Percentiles rank a stretch among this genome's conserved stretches.
Evolutionary conservation across 2,888 invertebrate genomes (phyloP).

Genomic region (Dastarcus helophoroides): DNA sequence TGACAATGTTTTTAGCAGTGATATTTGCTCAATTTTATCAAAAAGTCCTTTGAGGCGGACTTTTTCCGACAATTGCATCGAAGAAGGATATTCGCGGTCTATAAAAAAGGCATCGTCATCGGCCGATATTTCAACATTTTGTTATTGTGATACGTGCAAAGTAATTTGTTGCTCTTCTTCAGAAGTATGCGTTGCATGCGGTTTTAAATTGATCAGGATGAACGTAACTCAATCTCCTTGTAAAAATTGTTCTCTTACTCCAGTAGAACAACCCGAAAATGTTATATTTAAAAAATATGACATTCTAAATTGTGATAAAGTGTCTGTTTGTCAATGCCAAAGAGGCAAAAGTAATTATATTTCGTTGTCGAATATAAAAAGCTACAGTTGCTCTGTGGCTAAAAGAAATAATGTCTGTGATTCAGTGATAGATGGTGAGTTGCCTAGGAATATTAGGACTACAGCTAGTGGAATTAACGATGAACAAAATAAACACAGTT

Average conservation of each 20-base stretch:
- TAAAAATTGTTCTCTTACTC: conserved; percentile 33
- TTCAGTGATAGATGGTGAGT: conserved; percentile 24
- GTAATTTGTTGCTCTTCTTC: conserved; percentile 17
- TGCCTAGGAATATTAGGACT: conserved; percentile 30
- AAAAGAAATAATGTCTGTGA: conserved; percentile 27
- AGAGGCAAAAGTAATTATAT: conserved; percentile 26
- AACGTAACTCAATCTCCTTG: conserved; percentile 32
- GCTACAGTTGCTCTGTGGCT: conserved; percentile 33
- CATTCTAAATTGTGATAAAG: conserved; percentile 25
- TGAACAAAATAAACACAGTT: conserved; percentile 22
- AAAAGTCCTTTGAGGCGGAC: too few species aligned
- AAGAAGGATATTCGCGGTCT: too few species aligned
- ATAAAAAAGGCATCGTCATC: too few species aligned
- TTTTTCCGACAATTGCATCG: too few species aligned
- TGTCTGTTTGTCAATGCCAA: conserved; percentile 28
- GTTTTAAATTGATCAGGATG: conserved; percentile 28
- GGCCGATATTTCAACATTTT: too few species aligned
- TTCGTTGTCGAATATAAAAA: conserved; percentile 32
- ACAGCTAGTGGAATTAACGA: conserved; percentile 35
- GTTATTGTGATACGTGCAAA: too few species aligned
- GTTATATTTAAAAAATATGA: conserved; percentile 26
- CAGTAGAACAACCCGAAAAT: conserved; percentile 29
- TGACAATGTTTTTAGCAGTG: too few species aligned
- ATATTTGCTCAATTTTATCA: too few species aligned
- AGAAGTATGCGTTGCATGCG: conserved; percentile 28